phyloP scores from a whole-genome alignment of 2,797 vertebrate genomes.

The Sebastes ruberrimus region DNA sequence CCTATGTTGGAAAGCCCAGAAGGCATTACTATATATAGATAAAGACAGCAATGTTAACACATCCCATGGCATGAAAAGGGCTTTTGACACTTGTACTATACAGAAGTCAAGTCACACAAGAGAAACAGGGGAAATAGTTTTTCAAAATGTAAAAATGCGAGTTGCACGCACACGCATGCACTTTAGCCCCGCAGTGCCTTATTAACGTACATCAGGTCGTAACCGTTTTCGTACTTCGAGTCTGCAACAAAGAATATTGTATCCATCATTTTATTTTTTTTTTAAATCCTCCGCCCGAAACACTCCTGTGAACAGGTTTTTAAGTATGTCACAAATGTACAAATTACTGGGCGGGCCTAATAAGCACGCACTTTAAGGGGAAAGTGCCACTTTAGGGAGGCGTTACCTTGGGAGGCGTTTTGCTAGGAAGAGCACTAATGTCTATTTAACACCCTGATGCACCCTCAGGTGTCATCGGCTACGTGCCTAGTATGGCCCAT shows the following conservation, averaged over 20 bases:
- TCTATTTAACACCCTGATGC: constrained; percentile 78
- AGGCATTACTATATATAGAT: neutral
- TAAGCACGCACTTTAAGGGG: constrained; percentile 48
- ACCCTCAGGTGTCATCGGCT: constrained; percentile 70
- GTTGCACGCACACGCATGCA: neutral
- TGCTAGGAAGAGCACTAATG: constrained; percentile 71
- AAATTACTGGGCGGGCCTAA: constrained; percentile 58
- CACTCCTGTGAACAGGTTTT: constrained; percentile 49
- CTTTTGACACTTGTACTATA: neutral
- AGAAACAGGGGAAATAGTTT: neutral
- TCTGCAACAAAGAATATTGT: constrained; percentile 43
- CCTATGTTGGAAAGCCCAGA: constrained; percentile 13
- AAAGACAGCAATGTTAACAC: neutral
- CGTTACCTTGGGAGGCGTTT: constrained; percentile 70
- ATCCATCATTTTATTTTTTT: constrained; percentile 26
- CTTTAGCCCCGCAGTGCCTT: constrained; percentile 12
- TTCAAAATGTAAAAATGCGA: neutral
- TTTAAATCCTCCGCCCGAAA: constrained; percentile 16
- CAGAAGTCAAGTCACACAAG: neutral
- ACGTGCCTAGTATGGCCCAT: constrained; percentile 66
- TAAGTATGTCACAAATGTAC: constrained; percentile 58
- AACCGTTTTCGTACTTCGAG: constrained; percentile 26
- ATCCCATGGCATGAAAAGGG: neutral
- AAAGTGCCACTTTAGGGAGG: constrained; percentile 69
- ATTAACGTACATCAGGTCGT: constrained; percentile 32